Conservation (phyloP, 2,888 invertebrate genomes). For the Trisateles emortualis region DNA sequence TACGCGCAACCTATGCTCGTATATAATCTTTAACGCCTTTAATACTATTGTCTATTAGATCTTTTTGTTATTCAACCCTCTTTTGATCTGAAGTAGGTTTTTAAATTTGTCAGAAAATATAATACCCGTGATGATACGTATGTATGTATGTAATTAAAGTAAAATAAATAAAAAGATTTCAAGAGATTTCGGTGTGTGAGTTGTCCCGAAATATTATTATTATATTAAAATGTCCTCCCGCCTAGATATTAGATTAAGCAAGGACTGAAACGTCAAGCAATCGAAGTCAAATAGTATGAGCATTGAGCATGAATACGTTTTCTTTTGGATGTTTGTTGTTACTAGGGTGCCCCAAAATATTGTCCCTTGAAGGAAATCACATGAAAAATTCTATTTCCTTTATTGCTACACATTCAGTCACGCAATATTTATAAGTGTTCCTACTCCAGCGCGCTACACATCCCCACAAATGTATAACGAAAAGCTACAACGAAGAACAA, state of each 20-base stretch:
- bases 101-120: no score
- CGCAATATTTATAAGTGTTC: conserved; percentile 5
- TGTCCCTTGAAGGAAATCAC: conserved; percentile 5
- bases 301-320: not conserved
- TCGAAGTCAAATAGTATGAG: not conserved
- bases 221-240: no score
- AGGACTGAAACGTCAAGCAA: not conserved
- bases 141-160: conserved; percentile 18
- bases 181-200: no score
- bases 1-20: no score
- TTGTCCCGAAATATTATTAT: no score
- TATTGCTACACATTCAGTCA: conserved; percentile 8
- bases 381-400: conserved; percentile 9
- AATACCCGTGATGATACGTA: no score
- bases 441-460: not conserved
- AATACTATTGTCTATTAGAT: no score
- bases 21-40: no score
- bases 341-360: conserved; percentile 1
- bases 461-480: not conserved
- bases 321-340: not conserved
- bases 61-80: no score
- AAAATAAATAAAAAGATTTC: no score
- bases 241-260: not conserved
- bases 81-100: no score
- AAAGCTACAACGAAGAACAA: not conserved